A percentile compares a stretch with the other conserved stretches of the same genome.
phyloP scores from a whole-genome alignment of 2,113 vertebrate species.

The Tachycineta bicolor region DNA sequence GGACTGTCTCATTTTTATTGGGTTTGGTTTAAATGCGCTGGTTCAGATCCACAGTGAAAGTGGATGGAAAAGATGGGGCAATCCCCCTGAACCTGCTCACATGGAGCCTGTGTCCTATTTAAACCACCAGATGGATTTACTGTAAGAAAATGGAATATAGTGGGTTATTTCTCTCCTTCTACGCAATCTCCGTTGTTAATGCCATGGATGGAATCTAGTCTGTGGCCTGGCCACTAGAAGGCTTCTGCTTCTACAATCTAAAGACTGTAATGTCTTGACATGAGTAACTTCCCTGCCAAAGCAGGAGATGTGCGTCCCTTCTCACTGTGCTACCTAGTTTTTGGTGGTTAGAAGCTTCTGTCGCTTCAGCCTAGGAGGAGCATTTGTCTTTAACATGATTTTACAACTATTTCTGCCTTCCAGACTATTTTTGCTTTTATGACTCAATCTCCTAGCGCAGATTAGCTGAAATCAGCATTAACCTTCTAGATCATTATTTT shows the following conservation, averaged over 20 bases:
- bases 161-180: neutral
- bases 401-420: neutral
- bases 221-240: neutral
- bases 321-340: neutral
- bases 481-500: too few relatives aligned
- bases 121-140: neutral
- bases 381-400: neutral
- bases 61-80: neutral
- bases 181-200: neutral
- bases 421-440: neutral
- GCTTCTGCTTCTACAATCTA: neutral
- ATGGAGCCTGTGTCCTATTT: neutral
- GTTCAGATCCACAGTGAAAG: neutral
- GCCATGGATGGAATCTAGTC: neutral
- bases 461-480: neutral
- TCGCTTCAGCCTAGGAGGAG: rapidly evolving
- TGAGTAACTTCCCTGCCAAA: neutral
- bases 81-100: neutral
- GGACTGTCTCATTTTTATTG: neutral
- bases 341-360: neutral
- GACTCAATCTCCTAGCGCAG: neutral
- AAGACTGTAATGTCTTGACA: neutral
- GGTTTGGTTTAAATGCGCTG: neutral
- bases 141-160: neutral
- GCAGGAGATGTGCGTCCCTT: neutral